Percentiles rank a stretch among this genome's conserved stretches.
phyloP scores from a whole-genome alignment of 2,797 vertebrate genomes.

The Picus viridis region DNA sequence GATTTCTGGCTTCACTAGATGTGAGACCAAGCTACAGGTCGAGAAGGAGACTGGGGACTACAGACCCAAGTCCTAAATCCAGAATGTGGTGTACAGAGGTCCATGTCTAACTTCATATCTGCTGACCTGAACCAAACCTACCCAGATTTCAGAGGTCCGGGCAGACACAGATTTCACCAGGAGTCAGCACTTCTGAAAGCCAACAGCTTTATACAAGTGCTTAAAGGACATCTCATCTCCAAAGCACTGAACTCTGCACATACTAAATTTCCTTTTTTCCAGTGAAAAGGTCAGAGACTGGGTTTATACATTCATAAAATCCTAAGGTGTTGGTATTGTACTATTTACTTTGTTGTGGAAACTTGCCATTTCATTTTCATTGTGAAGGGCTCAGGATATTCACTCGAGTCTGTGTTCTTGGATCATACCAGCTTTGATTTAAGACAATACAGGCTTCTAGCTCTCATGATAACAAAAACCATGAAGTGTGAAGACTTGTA shows the following conservation, averaged over 20 bases:
- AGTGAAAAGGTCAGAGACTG: background rate
- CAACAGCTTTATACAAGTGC: background rate
- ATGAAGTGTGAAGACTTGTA: background rate
- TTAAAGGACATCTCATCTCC: background rate
- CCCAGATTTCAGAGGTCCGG: background rate
- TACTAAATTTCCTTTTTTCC: background rate
- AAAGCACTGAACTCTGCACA: background rate
- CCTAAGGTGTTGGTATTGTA: background rate
- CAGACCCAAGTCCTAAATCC: background rate
- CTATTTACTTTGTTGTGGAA: background rate
- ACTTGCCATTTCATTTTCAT: background rate
- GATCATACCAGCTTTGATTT: background rate
- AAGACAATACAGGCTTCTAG: background rate
- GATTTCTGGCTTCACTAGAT: background rate
- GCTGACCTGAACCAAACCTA: background rate
- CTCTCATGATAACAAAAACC: background rate
- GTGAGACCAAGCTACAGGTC: background rate
- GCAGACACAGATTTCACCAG: background rate
- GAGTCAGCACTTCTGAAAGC: background rate
- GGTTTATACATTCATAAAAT: background rate
- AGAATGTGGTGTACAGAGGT: background rate
- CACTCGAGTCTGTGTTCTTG: background rate
- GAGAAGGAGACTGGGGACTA: background rate
- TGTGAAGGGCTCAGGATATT: background rate
- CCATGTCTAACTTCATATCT: background rate